Base-by-base conservation (phyloP, 2,797 vertebrate species). In the Anguilla obscura region DNA sequence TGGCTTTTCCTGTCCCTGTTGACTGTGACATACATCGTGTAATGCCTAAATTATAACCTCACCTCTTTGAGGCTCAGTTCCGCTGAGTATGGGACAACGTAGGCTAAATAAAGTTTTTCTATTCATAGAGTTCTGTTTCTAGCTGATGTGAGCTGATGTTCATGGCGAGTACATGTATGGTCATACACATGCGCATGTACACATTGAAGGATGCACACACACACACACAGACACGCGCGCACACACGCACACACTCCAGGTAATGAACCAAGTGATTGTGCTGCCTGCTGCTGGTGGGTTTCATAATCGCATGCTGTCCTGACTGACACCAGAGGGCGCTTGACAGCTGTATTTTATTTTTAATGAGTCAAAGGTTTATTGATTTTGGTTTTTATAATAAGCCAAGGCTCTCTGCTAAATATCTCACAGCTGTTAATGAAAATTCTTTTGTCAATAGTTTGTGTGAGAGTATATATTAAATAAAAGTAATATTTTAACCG, bases 1-100 rank as follows among this genome's bases (percentile, higher is more conserved):
- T 87, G 76, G 88, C 2, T 90, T 83, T n/a, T 90, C 87, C 79
- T 92, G 85, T 87, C 91, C 54, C 90, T 93, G 58, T 79, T 91
- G 84, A 89, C 92, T 36, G 86, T 91, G 2, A 12, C 90, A 48
- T 87, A 27, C 63, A 86, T 90, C 6, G 50, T 83, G 69, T 84
- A 80, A 90, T n/a, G 79, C 87, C n/a, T 84, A 10, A 86, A 45
- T 82, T 40, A n/a, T 54, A 69, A 85, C n/a, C 58, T 71, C 7
- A 36, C 84, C 79, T 76, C 54, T 24, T 30, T 88, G 30, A 87
- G 52, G 56, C 82, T 45, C 52, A 54, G 30, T 30, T 9, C 85
- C 52, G 66, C 63, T 50, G 48, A 50, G n/a, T 27, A 8, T 86
- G n/a, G 50, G 30, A 76, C 56, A 36, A n/a, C n/a, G 56, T 16